Evolutionary conservation across 2,113 vertebrate genomes (phyloP), one percentile per base, ranked within the genome.

Genomic region (Esox niger): DNA sequence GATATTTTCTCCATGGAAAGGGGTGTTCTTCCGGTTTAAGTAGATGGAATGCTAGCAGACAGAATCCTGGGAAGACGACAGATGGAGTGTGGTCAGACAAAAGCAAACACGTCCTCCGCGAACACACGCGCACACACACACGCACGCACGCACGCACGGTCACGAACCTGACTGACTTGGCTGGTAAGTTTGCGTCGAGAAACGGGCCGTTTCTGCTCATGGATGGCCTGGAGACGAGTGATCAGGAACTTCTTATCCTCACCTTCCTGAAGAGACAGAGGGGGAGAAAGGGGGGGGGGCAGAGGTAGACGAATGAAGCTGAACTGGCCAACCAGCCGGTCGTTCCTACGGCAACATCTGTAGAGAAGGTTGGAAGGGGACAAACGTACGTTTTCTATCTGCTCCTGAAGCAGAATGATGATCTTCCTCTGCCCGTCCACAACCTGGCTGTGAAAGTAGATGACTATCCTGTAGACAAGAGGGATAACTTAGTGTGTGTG

Each of bases 401-500:
- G 95, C 64, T 95, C 94, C 86, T 91, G 90, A 38, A 98, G 88
- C 49, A 96, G 85, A 47, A 2, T 21, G 70, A 98, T 96, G 76
- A 99, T 89, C 86, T 88, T 94, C 70, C 80, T 88, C 67, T 92
- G 94, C 35, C 94, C 97, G 33, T 92, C 93, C 10, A 98, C 91
- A 81, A 98, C 93, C 84, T 98, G 95, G 76, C 92, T 91, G 78
- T 95, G 91, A 87, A 97, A 92, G 87, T 98, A 99, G 88, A 94
- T 95, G 43, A 93, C 68, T 0, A 92, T 91, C 73, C 97, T 97
- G 85, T n/a, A 61, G 68, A 71, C 66, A 73, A 57, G 8, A 52
- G 56, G n/a, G 1, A 38, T 5, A n/a, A n/a, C n/a, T n/a, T n/a
- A 9, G 62, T 47, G 30, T 32, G 20, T 55, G 63, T 52, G 46